Conservation (phyloP, 2,797 vertebrate genomes). For the Allobates femoralis region DNA sequence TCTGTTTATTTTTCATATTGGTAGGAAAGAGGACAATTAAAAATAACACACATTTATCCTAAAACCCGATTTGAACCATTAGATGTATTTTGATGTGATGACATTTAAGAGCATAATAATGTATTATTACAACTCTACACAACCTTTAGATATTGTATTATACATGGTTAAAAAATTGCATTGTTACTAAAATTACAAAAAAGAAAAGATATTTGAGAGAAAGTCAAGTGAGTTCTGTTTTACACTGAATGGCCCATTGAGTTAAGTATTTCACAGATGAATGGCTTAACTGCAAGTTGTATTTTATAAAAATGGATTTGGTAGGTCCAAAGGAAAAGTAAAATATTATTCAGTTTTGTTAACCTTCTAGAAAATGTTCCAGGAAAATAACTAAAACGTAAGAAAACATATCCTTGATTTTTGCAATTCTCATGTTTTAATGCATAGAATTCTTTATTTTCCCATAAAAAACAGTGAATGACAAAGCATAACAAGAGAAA, state of each 20-base stretch:
- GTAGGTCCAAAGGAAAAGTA: not conserved
- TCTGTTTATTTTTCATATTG: too few species aligned
- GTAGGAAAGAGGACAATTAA: too few species aligned
- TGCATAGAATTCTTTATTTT: not conserved
- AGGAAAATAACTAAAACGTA: not conserved
- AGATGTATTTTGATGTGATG: too few species aligned
- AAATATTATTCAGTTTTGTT: not conserved
- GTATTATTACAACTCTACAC: too few species aligned
- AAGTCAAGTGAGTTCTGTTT: not conserved
- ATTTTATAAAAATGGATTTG: not conserved
- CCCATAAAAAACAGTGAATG: too few species aligned
- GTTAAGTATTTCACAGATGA: conserved; percentile 1
- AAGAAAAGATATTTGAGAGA: not conserved
- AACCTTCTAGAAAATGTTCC: not conserved
- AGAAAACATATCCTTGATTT: not conserved
- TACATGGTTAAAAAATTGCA: not conserved
- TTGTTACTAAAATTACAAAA: not conserved
- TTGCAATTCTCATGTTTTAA: not conserved
- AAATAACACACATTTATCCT: too few species aligned
- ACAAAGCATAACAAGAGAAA: too few species aligned
- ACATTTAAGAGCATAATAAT: too few species aligned
- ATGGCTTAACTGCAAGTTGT: not conserved
- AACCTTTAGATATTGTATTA: not conserved
- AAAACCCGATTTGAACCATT: too few species aligned
- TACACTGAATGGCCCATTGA: not conserved